phyloP scores from a whole-genome alignment of 1,140 invertebrate species.

The Papilio glaucus region DNA sequence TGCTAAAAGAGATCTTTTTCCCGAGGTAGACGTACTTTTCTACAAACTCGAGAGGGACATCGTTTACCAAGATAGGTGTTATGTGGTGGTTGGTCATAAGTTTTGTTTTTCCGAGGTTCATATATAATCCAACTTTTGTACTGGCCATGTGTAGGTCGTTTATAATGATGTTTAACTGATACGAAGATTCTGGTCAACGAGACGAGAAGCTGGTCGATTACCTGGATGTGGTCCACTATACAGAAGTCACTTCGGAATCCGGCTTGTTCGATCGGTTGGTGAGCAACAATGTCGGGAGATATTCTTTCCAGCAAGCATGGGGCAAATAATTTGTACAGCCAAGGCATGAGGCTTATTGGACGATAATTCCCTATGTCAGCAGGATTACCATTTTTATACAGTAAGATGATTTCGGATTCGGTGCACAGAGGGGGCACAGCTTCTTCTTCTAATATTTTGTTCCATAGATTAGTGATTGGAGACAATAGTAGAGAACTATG shows the following conservation, averaged over 20 bases:
- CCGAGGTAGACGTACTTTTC: no score
- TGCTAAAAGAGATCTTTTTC: no score
- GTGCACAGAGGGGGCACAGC: constrained; percentile 49
- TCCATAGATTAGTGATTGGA: constrained; percentile 43
- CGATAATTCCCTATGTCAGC: constrained; percentile 56
- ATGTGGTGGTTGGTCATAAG: constrained; percentile 36
- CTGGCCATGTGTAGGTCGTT: constrained; percentile 42
- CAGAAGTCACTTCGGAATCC: constrained; percentile 59
- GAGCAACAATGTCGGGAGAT: constrained; percentile 43
- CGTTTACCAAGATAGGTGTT: no score
- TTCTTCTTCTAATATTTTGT: constrained; percentile 50
- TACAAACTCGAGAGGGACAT: no score
- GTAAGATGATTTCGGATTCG: constrained; percentile 53
- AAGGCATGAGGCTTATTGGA: constrained; percentile 57
- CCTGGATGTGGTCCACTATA: constrained; percentile 52
- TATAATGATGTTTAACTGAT: constrained; percentile 44
- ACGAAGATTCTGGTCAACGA: constrained; percentile 34
- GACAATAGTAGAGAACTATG: constrained; percentile 40
- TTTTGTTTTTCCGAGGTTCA: constrained; percentile 44
- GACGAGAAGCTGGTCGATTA: constrained; percentile 43
- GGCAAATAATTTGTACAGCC: constrained; percentile 57
- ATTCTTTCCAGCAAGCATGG: constrained; percentile 48
- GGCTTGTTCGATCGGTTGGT: constrained; percentile 62
- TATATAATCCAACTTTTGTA: constrained; percentile 40
- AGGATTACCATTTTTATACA: constrained; percentile 60